phyloP scores from a whole-genome alignment of 2,888 invertebrate genomes.

The Pecten maximus region DNA sequence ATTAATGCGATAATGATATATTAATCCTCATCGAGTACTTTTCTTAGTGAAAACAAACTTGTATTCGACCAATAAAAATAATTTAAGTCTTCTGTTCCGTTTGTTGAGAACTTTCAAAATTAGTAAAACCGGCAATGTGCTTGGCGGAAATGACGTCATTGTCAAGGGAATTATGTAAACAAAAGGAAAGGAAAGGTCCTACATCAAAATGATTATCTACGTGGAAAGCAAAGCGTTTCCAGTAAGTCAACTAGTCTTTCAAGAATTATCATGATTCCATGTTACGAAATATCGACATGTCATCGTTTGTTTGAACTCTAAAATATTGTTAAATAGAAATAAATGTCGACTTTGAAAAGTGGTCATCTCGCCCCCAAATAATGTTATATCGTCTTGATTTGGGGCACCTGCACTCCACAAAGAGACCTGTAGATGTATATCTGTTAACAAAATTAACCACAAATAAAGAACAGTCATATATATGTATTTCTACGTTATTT shows the following conservation, averaged over 20 bases:
- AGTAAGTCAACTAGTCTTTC: conserved; percentile 58
- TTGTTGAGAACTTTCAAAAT: background rate
- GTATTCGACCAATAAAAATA: background rate
- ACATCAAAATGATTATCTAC: conserved; percentile 75
- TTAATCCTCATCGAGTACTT: too few species aligned
- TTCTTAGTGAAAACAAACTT: too few species aligned
- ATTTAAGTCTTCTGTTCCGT: background rate
- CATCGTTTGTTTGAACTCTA: background rate
- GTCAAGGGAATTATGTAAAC: conserved; percentile 52
- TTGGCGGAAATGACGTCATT: conserved; percentile 43
- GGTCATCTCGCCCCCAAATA: conserved; percentile 1
- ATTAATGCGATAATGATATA: too few species aligned
- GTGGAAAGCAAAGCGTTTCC: conserved; percentile 78
- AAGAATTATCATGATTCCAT: background rate
- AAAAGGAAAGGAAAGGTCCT: conserved; percentile 15
- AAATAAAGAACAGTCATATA: too few species aligned
- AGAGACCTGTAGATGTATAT: too few species aligned
- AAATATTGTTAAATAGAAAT: background rate
- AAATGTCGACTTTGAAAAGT: background rate
- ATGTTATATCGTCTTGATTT: too few species aligned
- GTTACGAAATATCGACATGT: background rate
- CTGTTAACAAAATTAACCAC: too few species aligned
- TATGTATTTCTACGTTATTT: too few species aligned
- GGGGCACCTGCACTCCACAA: too few species aligned
- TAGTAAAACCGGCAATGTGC: background rate